These are phyloP conservation scores for Chelonia mydas DNA, from an alignment of 2,797 vertebrate species.

Conservation along the genomic window DNA sequence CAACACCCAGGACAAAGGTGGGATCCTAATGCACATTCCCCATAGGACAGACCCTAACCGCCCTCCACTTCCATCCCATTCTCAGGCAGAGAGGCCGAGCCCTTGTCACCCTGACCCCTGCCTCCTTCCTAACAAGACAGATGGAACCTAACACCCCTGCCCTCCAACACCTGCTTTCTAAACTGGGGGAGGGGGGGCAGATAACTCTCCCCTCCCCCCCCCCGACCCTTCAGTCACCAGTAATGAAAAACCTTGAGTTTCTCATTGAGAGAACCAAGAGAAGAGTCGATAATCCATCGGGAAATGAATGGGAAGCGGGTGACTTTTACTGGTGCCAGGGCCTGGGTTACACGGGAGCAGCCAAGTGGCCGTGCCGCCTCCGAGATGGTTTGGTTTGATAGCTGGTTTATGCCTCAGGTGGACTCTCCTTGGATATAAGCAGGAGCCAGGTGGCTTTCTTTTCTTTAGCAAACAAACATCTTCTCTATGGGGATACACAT, in stretches of 20 bases:
- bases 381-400: accelerated
- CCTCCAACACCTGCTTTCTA: neutral
- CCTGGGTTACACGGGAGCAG: neutral
- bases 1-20: accelerated
- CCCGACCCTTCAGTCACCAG: neutral
- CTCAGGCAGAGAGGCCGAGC: neutral
- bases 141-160: accelerated
- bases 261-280: neutral
- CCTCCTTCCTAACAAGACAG: neutral
- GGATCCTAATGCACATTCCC: accelerated
- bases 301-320: neutral
- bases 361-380: neutral
- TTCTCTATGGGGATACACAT: accelerated
- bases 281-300: neutral
- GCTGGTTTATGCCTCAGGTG: accelerated
- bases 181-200: too few species aligned
- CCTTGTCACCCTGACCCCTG: neutral
- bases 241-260: neutral
- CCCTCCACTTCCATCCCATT: neutral
- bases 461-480: neutral
- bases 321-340: neutral
- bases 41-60: too few species aligned
- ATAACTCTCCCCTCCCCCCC: neutral
- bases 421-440: accelerated
- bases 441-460: neutral